A percentile compares a stretch with the other conserved stretches of the same genome.
These are phyloP conservation scores for Linurgus olivaceus DNA, from an alignment of 2,797 vertebrate genomes.

Conservation along the genomic window DNA sequence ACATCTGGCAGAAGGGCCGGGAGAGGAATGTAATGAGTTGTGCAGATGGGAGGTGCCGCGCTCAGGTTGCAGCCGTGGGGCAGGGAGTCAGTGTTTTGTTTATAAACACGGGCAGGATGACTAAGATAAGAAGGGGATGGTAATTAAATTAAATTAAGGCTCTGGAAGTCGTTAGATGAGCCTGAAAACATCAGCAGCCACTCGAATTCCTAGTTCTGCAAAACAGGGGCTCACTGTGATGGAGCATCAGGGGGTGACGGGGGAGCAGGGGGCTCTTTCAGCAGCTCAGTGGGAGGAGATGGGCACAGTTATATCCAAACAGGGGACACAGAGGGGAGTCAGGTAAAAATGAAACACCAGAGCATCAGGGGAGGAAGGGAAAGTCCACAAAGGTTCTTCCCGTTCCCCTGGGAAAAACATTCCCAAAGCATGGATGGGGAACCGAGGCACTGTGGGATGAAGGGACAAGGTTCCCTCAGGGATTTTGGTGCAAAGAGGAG, in stretches of 20 bases:
- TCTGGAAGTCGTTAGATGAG: constrained; percentile 61
- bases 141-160: constrained; percentile 73
- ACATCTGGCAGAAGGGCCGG: constrained; percentile 43
- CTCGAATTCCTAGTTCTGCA: background rate
- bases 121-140: constrained; percentile 64
- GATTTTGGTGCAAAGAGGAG: background rate
- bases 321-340: background rate
- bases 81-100: constrained; percentile 63
- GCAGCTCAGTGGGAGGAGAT: background rate
- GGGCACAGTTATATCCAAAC: background rate
- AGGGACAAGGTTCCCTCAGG: background rate
- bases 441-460: background rate
- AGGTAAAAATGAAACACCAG: background rate
- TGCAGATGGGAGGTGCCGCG: constrained; percentile 52
- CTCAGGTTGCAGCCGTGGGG: constrained; percentile 65
- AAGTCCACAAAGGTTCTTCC: background rate
- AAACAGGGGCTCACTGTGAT: background rate
- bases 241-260: background rate
- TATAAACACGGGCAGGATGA: constrained; percentile 68
- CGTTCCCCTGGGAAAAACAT: accelerated
- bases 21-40: constrained; percentile 31
- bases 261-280: background rate
- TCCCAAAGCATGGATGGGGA: background rate
- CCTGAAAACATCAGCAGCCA: background rate
- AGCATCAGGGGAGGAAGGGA: background rate